Evolutionary conservation across 2,888 invertebrate genomes (phyloP), one percentile per base, ranked within the genome.

Genomic region (Stenodera caucasica): DNA sequence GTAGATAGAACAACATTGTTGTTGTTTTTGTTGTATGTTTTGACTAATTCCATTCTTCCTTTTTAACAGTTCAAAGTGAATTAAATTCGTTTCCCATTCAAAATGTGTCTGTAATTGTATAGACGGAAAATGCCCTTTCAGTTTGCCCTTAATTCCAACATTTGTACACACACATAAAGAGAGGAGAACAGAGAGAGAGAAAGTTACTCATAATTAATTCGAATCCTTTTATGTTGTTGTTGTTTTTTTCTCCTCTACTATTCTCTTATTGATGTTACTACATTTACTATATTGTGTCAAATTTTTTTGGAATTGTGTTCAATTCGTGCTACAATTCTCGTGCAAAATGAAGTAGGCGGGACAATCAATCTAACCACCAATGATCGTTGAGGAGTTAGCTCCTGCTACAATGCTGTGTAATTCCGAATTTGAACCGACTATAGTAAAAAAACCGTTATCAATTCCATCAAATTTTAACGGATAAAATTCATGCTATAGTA

Each of bases 11-110:
- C 14, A 37, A 21, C 40, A 11, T 9, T 40, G 40, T 40, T 40
- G 21, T 21, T 40, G 18, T 18, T 26, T 2, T 26, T 26, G 26
- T 26, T 26, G 26, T 26, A 11, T 40, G 11, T 40, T 40, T 40
- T 40, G 40, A 40, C 40, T 40, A 40, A 40, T 40, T 40, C 18
- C 5, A 8, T 8, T 40, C 18, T 15, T 40, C 40, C 11, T 18
- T 15, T 29, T 52, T 32, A 52, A 30, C 52, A 52, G 23, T 49
- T 26, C 49, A 50, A 37, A 61, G 61, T 54, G 50, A 55, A 61
- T 61, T 40, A 60, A 60, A 60, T 57, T 60, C 53, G 60, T 61
- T 61, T 61, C 50, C 53, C 54, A 53, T 53, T 54, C 57, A 14
- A 14, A 60, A 53, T 50, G 37, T 21, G 40, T 1, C 40, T 40